Conservation (phyloP, 2,113 vertebrate genomes). For the Macrotis lagotis region DNA sequence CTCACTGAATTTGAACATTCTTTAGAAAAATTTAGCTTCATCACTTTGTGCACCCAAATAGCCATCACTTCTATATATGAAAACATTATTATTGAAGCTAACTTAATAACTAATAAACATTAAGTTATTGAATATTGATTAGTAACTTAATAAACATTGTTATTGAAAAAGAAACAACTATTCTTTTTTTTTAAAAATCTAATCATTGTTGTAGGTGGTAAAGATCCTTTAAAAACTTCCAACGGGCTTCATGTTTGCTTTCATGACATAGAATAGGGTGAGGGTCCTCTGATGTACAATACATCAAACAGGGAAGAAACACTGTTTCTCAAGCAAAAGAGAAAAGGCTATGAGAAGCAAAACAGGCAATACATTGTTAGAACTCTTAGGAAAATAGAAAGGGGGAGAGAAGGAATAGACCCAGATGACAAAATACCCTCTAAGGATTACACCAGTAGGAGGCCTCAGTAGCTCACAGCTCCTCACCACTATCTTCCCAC, state of each 20-base stretch:
- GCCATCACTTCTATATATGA: background rate
- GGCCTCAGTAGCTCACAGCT: background rate
- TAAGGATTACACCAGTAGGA: background rate
- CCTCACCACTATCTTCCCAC: background rate
- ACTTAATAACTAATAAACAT: no score
- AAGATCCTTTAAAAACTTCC: background rate
- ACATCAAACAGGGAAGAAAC: background rate
- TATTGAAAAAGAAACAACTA: background rate
- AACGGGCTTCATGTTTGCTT: background rate
- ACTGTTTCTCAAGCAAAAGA: background rate
- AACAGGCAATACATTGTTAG: background rate
- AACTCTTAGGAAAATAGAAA: background rate
- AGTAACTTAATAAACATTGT: no score
- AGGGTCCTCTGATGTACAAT: background rate
- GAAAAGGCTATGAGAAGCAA: background rate
- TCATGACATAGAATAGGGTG: background rate
- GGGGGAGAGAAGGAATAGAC: background rate
- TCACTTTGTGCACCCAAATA: background rate
- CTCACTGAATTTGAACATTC: background rate
- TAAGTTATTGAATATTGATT: no score
- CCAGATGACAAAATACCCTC: background rate
- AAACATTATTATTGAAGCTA: background rate
- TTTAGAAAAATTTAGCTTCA: background rate
- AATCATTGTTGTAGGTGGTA: background rate
- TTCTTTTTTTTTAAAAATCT: background rate